Conservation (phyloP, 2,797 vertebrate species). For the Poeciliopsis turneri region DNA sequence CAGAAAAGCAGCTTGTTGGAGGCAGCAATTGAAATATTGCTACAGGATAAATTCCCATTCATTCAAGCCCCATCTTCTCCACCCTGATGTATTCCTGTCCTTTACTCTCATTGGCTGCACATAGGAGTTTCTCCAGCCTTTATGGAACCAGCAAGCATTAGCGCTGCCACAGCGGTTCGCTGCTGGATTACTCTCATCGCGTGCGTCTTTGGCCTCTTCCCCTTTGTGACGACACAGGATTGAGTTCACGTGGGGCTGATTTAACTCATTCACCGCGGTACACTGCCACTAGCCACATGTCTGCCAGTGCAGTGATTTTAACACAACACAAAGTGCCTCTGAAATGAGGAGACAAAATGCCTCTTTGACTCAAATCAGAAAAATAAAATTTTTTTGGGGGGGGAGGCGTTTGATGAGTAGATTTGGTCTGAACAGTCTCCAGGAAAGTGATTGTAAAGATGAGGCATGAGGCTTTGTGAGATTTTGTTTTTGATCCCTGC, state of each 20-base stretch:
- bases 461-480: conserved; percentile 40
- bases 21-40: conserved; percentile 64
- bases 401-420: conserved; percentile 45
- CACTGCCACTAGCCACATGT: conserved; percentile 76
- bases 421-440: conserved; percentile 53
- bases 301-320: conserved; percentile 69
- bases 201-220: conserved; percentile 74
- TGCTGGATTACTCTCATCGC: conserved; percentile 77
- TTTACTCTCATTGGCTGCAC: conserved; percentile 73
- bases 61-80: conserved; percentile 62
- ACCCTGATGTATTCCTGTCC: conserved; percentile 73
- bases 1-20: conserved; percentile 53
- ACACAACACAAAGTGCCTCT: conserved; percentile 70
- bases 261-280: conserved; percentile 82
- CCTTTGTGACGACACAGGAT: conserved; percentile 70
- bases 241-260: conserved; percentile 75
- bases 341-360: conserved; percentile 72
- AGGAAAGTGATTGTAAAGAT: conserved; percentile 55
- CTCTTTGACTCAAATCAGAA: conserved; percentile 69
- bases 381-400: conserved; percentile 54
- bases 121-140: conserved; percentile 78
- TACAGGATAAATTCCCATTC: conserved; percentile 65
- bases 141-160: conserved; percentile 73
- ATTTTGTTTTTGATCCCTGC: conserved; percentile 33
- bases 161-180: conserved; percentile 72